Evolutionary conservation across 2,888 invertebrate species (phyloP).

Genomic region (Xanthorhoe spadicearia): DNA sequence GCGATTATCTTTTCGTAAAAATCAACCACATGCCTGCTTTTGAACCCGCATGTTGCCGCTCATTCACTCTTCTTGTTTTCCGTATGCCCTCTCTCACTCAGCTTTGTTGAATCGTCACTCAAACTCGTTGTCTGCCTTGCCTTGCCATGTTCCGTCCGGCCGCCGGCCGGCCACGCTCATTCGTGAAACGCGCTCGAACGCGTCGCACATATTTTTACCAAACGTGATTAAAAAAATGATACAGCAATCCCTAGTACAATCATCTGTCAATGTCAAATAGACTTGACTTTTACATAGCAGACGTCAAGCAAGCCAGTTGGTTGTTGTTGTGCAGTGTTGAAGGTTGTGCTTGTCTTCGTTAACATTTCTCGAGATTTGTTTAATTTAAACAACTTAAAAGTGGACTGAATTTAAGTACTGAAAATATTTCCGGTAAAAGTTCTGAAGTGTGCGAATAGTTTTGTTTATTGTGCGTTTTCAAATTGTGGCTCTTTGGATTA

Average conservation of each 20-base stretch:
- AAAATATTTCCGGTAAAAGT: neutral
- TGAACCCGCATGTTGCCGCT: neutral
- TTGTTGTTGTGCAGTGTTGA: neutral
- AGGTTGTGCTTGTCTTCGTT: neutral
- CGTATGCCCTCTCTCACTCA: neutral
- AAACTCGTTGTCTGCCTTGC: neutral
- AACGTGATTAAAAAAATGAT: neutral
- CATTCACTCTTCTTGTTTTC: neutral
- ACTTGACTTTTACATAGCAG: too few species aligned
- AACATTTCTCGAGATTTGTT: neutral
- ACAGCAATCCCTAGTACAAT: neutral
- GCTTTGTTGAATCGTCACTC: neutral
- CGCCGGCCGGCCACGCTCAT: neutral
- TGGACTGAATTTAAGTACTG: neutral
- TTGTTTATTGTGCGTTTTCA: slow-evolving; percentile 13
- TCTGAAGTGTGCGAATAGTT: neutral
- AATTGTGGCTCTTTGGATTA: slow-evolving; percentile 65
- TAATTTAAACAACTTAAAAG: neutral
- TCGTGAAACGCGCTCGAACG: neutral
- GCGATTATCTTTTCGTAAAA: neutral
- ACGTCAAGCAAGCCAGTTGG: neutral
- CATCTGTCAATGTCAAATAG: neutral
- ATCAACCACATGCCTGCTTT: neutral
- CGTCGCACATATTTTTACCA: neutral
- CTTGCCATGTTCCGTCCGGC: too few species aligned